Evolutionary conservation across 2,888 invertebrate species (phyloP).

Genomic region (Agonum fuliginosum): DNA sequence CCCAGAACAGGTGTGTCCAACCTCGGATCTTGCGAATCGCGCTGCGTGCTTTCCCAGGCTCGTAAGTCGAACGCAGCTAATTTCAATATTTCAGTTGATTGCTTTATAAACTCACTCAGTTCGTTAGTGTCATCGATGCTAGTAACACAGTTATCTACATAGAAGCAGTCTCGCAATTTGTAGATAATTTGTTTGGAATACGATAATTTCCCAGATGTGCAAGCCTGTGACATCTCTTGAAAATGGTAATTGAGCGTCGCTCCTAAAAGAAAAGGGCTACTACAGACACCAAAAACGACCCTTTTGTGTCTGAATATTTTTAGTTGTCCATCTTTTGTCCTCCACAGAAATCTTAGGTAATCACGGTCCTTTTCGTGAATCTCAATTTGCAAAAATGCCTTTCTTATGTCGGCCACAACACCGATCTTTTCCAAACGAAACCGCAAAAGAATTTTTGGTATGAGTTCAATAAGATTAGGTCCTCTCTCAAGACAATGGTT

Average conservation of each 20-base stretch:
- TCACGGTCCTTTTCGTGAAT: slow-evolving; percentile 62
- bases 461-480: slow-evolving; percentile 64
- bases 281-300: slow-evolving; percentile 65
- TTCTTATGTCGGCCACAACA: slow-evolving; percentile 63
- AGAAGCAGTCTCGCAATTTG: slow-evolving; percentile 62
- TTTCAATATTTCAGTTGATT: not conserved
- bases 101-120: too few species aligned
- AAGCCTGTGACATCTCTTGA: not conserved
- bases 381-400: slow-evolving; percentile 66
- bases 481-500: slow-evolving; percentile 66
- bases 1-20: not conserved
- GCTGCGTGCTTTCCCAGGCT: slow-evolving; percentile 25
- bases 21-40: not conserved
- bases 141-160: slow-evolving; percentile 64
- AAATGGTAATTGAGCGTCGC: slow-evolving; percentile 64
- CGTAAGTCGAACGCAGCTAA: slow-evolving; percentile 18
- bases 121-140: slow-evolving; percentile 60
- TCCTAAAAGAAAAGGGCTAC: slow-evolving; percentile 64
- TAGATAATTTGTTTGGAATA: slow-evolving; percentile 50
- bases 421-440: slow-evolving; percentile 61
- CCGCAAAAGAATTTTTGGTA: slow-evolving; percentile 60
- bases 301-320: slow-evolving; percentile 59
- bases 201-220: not conserved
- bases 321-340: not conserved
- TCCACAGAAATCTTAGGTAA: slow-evolving; percentile 34